Base-by-base conservation (phyloP, 2,888 invertebrate species). In the Drosophila monieri region DNA sequence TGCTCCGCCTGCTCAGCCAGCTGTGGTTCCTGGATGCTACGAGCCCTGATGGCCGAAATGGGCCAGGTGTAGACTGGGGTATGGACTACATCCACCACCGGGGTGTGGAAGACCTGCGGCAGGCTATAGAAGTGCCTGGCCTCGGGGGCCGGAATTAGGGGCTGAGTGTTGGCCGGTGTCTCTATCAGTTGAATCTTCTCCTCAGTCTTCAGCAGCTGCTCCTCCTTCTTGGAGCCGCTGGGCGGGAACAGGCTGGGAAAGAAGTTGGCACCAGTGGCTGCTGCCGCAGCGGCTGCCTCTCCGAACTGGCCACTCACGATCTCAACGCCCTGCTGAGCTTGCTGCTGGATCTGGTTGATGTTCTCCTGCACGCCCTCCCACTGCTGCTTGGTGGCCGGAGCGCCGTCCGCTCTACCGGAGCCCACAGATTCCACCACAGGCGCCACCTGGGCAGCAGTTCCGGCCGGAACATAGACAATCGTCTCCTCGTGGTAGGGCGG, bases 401-500 rank as follows among this genome's bases (percentile, higher is more conserved):
- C 8, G 43, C 43, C 54, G 1, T 65, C 72, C 18, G 86, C 74
- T 32, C 88, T 86, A 0, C 77, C 81, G 1, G 77, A 69, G 35
- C 72, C 75, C 3, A 77, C 69, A 4, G 71, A 46, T 1, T 85
- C 89, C 12, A 67, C 39, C 1, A 85, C 54, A 1, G 80, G 79
- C 35, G 80, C 60, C 47, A 88, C 75, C 0, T 88, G 75, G 57
- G 88, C 86, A 3, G 85, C 78, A 6, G 88, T 73, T 43, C 89
- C 87, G 1, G 89, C 88, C 0, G 90, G 90, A 47, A 90, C 89
- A 73, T 89, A 91, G 6, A 91, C 87, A 58, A 91, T 81, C 5
- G 91, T 90, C 73, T 91, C 91, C 56, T 91, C 91, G 27, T 80
- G 81, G 51, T 80, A 80, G 44, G 88, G 87, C 0, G 90, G 89